These are phyloP conservation scores for Gasteruption jaculator DNA, from an alignment of 2,888 invertebrate species.

Conservation along the genomic window DNA sequence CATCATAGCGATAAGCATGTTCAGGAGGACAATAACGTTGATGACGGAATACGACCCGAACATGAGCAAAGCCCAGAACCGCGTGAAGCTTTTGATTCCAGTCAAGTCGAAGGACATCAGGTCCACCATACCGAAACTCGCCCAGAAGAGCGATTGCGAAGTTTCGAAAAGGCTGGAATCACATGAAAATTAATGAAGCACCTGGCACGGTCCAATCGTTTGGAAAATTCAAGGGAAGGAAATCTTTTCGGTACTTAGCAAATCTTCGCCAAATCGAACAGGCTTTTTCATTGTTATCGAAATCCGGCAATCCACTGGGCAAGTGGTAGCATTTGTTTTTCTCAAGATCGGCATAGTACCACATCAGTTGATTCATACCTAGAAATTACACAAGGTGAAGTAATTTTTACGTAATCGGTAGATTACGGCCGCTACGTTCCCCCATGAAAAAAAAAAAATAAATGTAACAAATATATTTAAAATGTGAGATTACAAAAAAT, in stretches of 20 bases:
- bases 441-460: slow-evolving; percentile 19
- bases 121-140: slow-evolving; percentile 94
- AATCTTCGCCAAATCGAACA: slow-evolving; percentile 85
- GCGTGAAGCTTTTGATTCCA: slow-evolving; percentile 92
- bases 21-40: slow-evolving; percentile 92
- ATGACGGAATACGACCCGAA: slow-evolving; percentile 97
- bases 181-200: not conserved
- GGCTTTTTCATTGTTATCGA: slow-evolving; percentile 77
- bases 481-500: too few species aligned
- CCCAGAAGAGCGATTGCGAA: slow-evolving; percentile 97
- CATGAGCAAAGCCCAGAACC: slow-evolving; percentile 95
- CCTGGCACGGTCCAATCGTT: not conserved
- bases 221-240: slow-evolving; percentile 1
- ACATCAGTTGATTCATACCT: slow-evolving; percentile 84
- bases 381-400: slow-evolving; percentile 12
- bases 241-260: slow-evolving; percentile 64
- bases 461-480: too few species aligned
- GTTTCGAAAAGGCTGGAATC: slow-evolving; percentile 87
- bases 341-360: slow-evolving; percentile 90
- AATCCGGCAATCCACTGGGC: slow-evolving; percentile 72
- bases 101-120: slow-evolving; percentile 89
- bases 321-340: slow-evolving; percentile 79
- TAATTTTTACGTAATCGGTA: not conserved
- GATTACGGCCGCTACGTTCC: too few species aligned
- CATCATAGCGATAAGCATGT: slow-evolving; percentile 99